These are phyloP conservation scores for Drosophila setosimentum DNA, from an alignment of 2,888 invertebrate species.

Conservation along the genomic window DNA sequence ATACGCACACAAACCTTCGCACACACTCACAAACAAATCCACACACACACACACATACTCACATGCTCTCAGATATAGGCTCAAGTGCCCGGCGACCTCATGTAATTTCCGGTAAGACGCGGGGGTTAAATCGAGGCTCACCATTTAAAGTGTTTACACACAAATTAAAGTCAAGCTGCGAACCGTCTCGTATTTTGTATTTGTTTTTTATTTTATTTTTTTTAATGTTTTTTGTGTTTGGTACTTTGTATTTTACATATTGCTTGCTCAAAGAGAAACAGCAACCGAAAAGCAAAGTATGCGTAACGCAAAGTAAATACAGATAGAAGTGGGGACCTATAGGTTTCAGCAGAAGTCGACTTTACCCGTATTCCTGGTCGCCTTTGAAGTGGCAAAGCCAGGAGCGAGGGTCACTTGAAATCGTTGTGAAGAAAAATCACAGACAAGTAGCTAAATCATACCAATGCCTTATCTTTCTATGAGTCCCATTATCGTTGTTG, in stretches of 20 bases:
- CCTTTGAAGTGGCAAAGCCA: constrained; percentile 47
- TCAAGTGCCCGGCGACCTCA: constrained; percentile 51
- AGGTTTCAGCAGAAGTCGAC: constrained; percentile 11
- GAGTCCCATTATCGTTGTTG: background rate
- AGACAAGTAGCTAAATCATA: background rate
- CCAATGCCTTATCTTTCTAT: background rate
- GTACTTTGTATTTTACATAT: constrained; percentile 4
- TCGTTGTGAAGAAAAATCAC: background rate
- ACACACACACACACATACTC: constrained; percentile 12
- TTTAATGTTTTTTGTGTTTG: constrained; percentile 2
- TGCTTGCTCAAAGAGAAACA: constrained; percentile 26
- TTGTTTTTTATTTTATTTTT: constrained; percentile 4
- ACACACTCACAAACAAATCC: constrained; percentile 1
- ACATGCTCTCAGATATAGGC: constrained; percentile 41
- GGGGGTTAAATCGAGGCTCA: constrained; percentile 14
- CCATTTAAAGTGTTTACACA: constrained; percentile 77
- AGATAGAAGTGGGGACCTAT: constrained; percentile 35
- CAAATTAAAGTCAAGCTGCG: constrained; percentile 76
- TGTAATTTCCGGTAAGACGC: constrained; percentile 28
- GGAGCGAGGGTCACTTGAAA: constrained; percentile 19
- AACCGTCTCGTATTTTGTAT: constrained; percentile 44
- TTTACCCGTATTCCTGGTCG: constrained; percentile 1
- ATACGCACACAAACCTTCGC: background rate
- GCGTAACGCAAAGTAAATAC: constrained; percentile 71
- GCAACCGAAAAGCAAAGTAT: constrained; percentile 54